phyloP scores from a whole-genome alignment of 2,888 invertebrate genomes.

The Drosophila rellima region DNA sequence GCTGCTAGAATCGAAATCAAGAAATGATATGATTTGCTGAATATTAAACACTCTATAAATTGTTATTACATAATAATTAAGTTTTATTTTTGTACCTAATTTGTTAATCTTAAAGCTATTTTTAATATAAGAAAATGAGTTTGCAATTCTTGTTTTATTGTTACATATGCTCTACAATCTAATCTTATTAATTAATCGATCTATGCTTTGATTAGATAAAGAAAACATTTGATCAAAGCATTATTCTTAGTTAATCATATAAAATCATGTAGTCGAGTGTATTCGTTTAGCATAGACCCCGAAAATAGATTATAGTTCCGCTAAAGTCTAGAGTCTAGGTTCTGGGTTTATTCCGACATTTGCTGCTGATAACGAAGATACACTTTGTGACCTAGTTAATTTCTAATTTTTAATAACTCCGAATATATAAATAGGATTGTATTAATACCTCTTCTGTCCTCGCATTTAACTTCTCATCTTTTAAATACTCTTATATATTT shows the following conservation, averaged over 20 bases:
- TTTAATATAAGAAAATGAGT: neutral
- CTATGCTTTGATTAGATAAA: neutral
- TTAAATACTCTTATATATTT: neutral
- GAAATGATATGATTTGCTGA: neutral
- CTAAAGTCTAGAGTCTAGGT: neutral
- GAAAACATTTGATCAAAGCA: too few species aligned
- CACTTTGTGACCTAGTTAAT: neutral
- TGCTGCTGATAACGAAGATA: neutral
- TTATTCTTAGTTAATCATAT: neutral
- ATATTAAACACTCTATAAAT: neutral
- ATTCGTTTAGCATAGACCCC: neutral
- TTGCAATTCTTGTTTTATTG: neutral
- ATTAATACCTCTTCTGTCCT: too few species aligned
- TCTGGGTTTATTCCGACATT: neutral
- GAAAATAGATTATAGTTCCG: neutral
- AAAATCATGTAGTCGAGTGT: neutral
- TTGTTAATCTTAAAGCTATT: too few species aligned
- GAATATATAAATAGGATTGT: neutral
- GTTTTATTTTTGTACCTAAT: neutral
- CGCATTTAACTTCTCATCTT: too few species aligned
- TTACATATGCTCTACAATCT: neutral
- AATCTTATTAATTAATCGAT: neutral
- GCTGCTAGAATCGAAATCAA: constrained; percentile 2
- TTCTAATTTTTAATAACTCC: neutral
- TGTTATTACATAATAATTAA: neutral